Conservation (phyloP, 1,140 invertebrate species). For the Anastrepha obliqua region DNA sequence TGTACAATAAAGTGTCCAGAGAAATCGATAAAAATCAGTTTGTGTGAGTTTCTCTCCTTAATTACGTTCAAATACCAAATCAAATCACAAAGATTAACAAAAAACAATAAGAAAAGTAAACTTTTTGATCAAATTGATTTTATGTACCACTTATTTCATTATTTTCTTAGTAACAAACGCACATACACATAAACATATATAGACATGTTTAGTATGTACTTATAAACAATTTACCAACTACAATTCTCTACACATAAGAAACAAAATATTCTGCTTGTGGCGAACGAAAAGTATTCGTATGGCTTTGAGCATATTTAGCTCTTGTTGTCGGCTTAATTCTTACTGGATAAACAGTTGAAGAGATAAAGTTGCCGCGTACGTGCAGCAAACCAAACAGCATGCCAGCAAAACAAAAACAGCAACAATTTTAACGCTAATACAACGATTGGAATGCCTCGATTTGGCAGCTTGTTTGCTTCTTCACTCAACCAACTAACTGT, state of each 20-base stretch:
- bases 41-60: not conserved
- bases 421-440: not conserved
- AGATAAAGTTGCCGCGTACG: constrained; percentile 32
- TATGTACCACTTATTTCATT: constrained; percentile 44
- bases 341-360: constrained; percentile 44
- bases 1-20: no score
- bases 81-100: constrained; percentile 38
- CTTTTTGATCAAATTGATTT: constrained; percentile 50
- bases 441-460: not conserved
- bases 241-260: not conserved
- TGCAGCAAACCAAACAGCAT: not conserved
- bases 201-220: not conserved
- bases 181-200: not conserved
- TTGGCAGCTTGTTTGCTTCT: not conserved
- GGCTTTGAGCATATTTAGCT: not conserved
- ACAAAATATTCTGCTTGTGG: not conserved
- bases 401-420: not conserved
- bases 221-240: not conserved
- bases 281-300: not conserved
- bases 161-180: constrained; percentile 36
- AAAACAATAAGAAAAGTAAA: constrained; percentile 35
- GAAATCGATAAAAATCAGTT: not conserved
- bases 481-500: not conserved
- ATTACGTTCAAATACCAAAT: constrained; percentile 22
- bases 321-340: constrained; percentile 20